Evolutionary conservation across 2,888 invertebrate species (phyloP).

Genomic region (Sphinx pinastri): DNA sequence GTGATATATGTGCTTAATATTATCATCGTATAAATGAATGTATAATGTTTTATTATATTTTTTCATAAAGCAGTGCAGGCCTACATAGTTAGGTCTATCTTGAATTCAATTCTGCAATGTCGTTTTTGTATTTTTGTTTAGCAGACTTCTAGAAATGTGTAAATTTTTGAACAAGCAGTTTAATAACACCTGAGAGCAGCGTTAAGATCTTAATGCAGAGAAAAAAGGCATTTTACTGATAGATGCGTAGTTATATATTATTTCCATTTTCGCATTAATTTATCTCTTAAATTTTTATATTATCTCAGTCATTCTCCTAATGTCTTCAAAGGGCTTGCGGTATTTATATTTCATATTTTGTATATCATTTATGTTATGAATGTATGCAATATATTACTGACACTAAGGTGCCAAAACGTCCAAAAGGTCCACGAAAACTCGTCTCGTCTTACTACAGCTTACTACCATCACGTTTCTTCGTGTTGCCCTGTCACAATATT

Average conservation of each 20-base stretch:
- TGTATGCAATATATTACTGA: conserved; percentile 16
- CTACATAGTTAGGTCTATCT: too few relatives aligned
- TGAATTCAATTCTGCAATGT: too few relatives aligned
- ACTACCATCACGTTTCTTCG: conserved; percentile 23
- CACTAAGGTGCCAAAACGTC: conserved; percentile 17
- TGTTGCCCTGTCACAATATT: conserved; percentile 20
- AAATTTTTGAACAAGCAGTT: background rate
- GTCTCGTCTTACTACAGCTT: conserved; percentile 19
- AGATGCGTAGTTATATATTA: too few relatives aligned
- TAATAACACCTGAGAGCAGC: background rate
- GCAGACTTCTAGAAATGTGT: background rate
- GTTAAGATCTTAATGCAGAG: background rate
- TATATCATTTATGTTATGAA: background rate
- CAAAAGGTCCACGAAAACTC: conserved; percentile 9
- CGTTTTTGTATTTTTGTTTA: too few relatives aligned
- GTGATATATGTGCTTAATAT: conserved; percentile 9
- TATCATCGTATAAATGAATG: background rate
- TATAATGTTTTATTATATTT: background rate
- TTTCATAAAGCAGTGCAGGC: background rate
- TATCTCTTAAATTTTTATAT: background rate
- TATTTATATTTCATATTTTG: background rate
- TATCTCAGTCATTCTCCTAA: background rate
- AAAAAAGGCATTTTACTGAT: too few relatives aligned
- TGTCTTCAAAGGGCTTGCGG: background rate
- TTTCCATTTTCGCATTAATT: too few relatives aligned